Percentiles rank a stretch among this genome's conserved stretches.
These are phyloP conservation scores for Bemisia tabaci DNA, from an alignment of 1,140 invertebrate species.

Conservation along the genomic window DNA sequence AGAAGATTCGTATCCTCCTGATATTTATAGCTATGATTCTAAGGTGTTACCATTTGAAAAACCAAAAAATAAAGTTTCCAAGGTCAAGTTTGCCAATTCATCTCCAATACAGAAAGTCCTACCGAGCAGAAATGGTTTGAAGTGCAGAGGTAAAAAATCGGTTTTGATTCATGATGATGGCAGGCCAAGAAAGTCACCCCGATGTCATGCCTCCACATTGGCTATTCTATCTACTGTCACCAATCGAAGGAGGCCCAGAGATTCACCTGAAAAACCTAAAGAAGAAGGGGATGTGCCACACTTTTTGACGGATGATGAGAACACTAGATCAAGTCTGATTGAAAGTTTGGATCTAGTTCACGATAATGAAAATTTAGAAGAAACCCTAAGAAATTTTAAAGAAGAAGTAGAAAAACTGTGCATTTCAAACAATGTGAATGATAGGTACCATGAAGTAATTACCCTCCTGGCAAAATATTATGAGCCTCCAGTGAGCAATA, in stretches of 20 bases:
- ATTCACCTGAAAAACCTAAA: not conserved
- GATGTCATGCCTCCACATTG: constrained; percentile 30
- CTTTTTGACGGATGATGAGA: not conserved
- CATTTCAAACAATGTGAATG: not conserved
- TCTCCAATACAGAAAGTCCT: not conserved
- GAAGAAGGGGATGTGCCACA: not conserved
- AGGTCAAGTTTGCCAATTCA: not conserved
- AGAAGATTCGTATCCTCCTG: not conserved
- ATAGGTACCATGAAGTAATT: not conserved
- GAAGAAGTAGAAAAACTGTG: not conserved
- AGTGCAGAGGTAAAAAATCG: not conserved
- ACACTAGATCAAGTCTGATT: not conserved
- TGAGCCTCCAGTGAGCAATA: not conserved
- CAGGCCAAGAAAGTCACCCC: constrained; percentile 19
- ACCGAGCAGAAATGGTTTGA: not conserved
- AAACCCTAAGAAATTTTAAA: not conserved
- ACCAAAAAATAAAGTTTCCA: not conserved
- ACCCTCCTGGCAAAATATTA: not conserved
- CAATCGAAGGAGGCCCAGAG: constrained; percentile 7
- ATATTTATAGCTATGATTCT: not conserved
- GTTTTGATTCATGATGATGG: not conserved
- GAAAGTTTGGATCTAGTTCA: not conserved
- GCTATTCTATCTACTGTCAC: constrained; percentile 26
- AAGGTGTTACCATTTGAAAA: not conserved
- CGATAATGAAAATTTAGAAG: not conserved